Evolutionary conservation across 2,797 vertebrate species (phyloP).

Genomic region (Enteromius trimaculatus): DNA sequence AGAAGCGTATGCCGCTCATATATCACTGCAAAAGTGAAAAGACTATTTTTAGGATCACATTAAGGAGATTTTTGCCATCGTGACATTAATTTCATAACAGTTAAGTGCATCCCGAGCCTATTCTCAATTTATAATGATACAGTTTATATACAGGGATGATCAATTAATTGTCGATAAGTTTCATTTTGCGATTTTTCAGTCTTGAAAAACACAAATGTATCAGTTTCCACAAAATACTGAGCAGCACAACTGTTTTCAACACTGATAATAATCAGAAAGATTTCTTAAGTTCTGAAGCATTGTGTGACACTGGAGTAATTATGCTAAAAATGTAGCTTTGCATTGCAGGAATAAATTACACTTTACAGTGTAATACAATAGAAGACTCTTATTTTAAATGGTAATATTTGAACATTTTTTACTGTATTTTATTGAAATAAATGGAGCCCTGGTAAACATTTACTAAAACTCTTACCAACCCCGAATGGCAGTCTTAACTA

Average conservation of each 20-base stretch:
- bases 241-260: not conserved
- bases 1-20: not conserved
- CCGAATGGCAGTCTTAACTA: not conserved
- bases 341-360: not conserved
- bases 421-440: not conserved
- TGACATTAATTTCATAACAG: not conserved
- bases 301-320: not conserved
- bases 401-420: not conserved
- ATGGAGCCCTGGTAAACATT: not conserved
- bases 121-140: not conserved
- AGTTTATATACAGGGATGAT: too few species aligned
- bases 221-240: not conserved
- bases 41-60: not conserved
- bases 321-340: not conserved
- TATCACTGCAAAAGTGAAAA: not conserved
- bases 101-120: not conserved
- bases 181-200: too few species aligned
- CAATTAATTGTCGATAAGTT: too few species aligned
- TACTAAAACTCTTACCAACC: not conserved
- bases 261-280: not conserved
- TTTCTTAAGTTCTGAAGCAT: not conserved
- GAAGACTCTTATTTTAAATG: not conserved
- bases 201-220: not conserved
- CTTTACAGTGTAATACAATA: too few species aligned
- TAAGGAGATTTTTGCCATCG: not conserved